Evolutionary conservation across 37 sponge, comb jelly and placozoan genomes (phyloP).

Genomic region (Halisarca cf. caerulea): DNA sequence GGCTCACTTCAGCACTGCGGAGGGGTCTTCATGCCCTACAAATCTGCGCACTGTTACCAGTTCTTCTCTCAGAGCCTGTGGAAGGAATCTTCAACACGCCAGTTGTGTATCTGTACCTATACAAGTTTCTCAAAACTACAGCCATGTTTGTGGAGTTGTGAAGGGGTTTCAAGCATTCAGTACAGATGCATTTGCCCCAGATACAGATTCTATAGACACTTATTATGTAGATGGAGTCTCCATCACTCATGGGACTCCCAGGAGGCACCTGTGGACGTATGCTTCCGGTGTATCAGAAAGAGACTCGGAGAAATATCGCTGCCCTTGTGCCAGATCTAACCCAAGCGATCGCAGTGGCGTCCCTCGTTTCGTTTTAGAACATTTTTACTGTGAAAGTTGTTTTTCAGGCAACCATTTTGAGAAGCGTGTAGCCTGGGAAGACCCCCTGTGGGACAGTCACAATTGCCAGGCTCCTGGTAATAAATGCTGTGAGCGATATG

Average conservation of each 20-base stretch:
- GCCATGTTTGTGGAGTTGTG: background rate
- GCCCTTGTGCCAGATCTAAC: background rate
- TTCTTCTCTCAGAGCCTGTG: too few relatives aligned
- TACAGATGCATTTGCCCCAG: background rate
- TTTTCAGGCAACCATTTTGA: background rate
- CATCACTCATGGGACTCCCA: background rate
- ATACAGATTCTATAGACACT: background rate
- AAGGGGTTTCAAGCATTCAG: background rate
- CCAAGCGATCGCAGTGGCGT: background rate
- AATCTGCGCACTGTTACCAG: too few relatives aligned
- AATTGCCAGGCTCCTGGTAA: background rate
- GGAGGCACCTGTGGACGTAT: background rate
- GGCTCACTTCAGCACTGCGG: too few relatives aligned
- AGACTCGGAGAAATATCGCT: background rate
- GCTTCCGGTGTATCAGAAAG: background rate
- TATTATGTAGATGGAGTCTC: background rate
- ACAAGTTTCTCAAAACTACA: too few relatives aligned
- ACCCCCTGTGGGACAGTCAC: constrained; percentile 3
- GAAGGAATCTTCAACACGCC: too few relatives aligned
- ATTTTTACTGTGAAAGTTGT: background rate
- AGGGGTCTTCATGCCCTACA: too few relatives aligned
- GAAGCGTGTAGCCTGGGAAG: background rate
- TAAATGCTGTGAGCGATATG: background rate
- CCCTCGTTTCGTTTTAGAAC: background rate
- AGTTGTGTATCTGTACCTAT: too few relatives aligned